Evolutionary conservation across 2,113 vertebrate genomes (phyloP).

Genomic region (Himantopus leucocephalus): DNA sequence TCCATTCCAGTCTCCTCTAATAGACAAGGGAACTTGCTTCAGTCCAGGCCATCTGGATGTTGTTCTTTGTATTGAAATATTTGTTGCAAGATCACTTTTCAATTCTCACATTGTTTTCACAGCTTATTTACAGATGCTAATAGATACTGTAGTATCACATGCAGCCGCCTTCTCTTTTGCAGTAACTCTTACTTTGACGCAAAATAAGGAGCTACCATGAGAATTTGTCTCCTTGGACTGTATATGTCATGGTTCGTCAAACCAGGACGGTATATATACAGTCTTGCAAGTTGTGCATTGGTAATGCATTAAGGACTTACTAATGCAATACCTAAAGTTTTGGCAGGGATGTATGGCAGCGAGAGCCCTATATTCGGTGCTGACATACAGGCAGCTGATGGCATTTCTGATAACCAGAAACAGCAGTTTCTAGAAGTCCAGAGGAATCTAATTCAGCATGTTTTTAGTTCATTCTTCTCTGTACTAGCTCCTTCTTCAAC

Average conservation of each 20-base stretch:
- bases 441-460: not conserved
- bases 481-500: not conserved
- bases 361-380: not conserved
- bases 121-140: not conserved
- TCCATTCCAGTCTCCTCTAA: not conserved
- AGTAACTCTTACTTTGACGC: not conserved
- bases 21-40: not conserved
- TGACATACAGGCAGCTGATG: not conserved
- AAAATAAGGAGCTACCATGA: not conserved
- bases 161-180: not conserved
- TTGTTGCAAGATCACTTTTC: not conserved
- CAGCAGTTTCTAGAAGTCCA: not conserved
- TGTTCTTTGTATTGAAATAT: not conserved
- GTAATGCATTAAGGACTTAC: not conserved
- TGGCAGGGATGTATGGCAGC: not conserved
- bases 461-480: not conserved
- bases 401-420: not conserved
- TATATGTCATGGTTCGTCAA: no score
- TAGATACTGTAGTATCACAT: rapidly evolving
- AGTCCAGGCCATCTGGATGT: not conserved
- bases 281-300: not conserved
- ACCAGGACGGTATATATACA: rapidly evolving
- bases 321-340: no score
- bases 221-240: not conserved
- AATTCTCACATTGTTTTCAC: rapidly evolving